These are phyloP conservation scores for Gnathonemus longibarbis DNA, from an alignment of 2,113 vertebrate genomes.

Conservation along the genomic window DNA sequence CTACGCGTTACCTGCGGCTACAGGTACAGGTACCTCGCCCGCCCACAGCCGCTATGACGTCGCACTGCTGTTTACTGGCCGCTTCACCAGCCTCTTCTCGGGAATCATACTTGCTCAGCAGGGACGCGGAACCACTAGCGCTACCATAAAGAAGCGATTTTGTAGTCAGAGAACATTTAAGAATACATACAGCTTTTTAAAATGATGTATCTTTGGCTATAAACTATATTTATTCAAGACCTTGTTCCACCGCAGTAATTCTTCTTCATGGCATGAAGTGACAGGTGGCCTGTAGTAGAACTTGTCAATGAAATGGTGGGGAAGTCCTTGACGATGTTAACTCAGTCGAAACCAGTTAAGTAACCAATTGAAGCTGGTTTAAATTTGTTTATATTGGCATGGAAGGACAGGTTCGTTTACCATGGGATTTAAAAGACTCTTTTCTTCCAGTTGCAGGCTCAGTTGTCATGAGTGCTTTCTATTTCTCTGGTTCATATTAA, in stretches of 20 bases:
- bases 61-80: not conserved
- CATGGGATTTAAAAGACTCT: not conserved
- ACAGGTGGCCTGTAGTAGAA: not conserved
- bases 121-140: not conserved
- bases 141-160: not conserved
- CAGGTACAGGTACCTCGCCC: not conserved
- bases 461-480: not conserved
- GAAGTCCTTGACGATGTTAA: not conserved
- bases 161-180: not conserved
- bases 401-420: not conserved
- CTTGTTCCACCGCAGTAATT: not conserved
- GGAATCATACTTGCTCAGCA: not conserved
- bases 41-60: not conserved
- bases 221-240: not conserved
- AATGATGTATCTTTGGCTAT: not conserved
- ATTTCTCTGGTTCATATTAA: not conserved
- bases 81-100: not conserved
- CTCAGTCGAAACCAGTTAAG: not conserved
- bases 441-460: not conserved
- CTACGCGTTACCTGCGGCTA: not conserved
- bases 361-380: not conserved
- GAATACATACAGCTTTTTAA: not conserved
- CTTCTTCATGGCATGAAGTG: not conserved
- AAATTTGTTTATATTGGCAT: not conserved
- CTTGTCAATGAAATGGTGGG: not conserved